A percentile compares a stretch with the other conserved stretches of the same genome.
These are phyloP conservation scores for Pampusana beccarii DNA, from an alignment of 2,113 vertebrate genomes.

Conservation along the genomic window DNA sequence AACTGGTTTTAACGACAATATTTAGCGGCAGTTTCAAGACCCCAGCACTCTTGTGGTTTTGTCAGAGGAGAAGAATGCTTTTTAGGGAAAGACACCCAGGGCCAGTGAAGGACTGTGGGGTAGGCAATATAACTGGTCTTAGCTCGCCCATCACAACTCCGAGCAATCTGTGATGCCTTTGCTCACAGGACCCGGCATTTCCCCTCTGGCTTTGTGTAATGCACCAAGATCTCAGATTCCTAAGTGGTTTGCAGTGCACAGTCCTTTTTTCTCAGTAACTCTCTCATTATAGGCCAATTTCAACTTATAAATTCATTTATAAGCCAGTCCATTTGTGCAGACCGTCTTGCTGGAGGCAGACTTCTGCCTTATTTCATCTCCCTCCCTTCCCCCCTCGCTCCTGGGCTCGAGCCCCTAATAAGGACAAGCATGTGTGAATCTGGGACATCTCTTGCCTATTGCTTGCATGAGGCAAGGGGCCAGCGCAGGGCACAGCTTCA, in stretches of 20 bases:
- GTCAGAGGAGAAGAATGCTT: not conserved
- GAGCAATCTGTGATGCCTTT: not conserved
- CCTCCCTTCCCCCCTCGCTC: not conserved
- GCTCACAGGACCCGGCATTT: not conserved
- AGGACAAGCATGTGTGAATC: not conserved
- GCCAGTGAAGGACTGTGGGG: not conserved
- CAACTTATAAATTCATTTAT: conserved; percentile 73
- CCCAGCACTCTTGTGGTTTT: not conserved
- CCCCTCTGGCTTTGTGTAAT: not conserved
- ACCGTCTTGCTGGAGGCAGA: conserved; percentile 19
- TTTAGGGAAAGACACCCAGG: not conserved
- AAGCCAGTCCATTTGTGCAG: conserved; percentile 65
- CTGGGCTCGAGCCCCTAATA: not conserved
- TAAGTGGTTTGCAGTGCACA: conserved; percentile 39
- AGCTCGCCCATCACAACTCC: not conserved
- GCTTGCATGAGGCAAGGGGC: not conserved
- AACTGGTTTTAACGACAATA: not conserved
- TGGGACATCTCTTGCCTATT: not conserved
- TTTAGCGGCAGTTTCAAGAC: not conserved
- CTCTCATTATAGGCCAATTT: conserved; percentile 68
- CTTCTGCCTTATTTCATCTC: conserved; percentile 10
- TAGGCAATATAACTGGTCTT: not conserved
- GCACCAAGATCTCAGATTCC: not conserved
- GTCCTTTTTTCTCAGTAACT: conserved; percentile 61
- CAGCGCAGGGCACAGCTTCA: not conserved